Percentiles rank a stretch among this genome's conserved stretches.
Evolutionary conservation across 2,797 vertebrate species (phyloP).

Genomic region (Leontopithecus rosalia): DNA sequence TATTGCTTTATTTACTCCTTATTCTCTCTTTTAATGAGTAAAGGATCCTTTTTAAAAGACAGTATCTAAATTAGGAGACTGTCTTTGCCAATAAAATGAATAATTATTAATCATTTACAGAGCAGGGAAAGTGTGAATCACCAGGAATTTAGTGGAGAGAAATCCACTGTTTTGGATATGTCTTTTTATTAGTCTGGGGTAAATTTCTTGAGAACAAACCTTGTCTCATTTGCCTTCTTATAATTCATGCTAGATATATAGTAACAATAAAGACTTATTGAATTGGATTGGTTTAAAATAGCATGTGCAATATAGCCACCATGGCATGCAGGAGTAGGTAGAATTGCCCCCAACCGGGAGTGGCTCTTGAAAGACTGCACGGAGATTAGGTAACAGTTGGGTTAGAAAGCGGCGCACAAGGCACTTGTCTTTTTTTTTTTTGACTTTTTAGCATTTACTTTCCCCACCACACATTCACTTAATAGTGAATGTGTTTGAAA

Average conservation of each 20-base stretch:
- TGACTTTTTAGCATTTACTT: constrained; percentile 69
- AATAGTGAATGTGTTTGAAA: not conserved
- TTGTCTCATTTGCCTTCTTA: not conserved
- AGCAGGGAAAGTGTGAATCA: not conserved
- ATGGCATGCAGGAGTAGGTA: not conserved
- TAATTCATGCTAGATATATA: not conserved
- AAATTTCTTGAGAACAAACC: not conserved
- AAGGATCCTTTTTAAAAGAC: not conserved
- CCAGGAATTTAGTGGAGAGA: not conserved
- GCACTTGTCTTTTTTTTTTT: too few species aligned
- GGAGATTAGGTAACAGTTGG: not conserved
- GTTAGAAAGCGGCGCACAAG: not conserved
- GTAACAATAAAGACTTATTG: not conserved
- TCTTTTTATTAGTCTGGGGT: not conserved
- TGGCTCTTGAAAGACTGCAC: not conserved
- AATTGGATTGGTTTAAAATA: not conserved
- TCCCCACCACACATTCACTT: not conserved
- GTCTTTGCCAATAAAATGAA: not conserved
- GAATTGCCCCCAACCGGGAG: not conserved
- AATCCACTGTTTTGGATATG: not conserved
- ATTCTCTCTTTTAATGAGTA: not conserved
- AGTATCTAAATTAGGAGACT: not conserved
- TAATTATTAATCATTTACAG: not conserved
- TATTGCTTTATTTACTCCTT: not conserved
- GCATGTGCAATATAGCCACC: not conserved